phyloP scores from a whole-genome alignment of 2,888 invertebrate species.

The Nasonia oneida region DNA sequence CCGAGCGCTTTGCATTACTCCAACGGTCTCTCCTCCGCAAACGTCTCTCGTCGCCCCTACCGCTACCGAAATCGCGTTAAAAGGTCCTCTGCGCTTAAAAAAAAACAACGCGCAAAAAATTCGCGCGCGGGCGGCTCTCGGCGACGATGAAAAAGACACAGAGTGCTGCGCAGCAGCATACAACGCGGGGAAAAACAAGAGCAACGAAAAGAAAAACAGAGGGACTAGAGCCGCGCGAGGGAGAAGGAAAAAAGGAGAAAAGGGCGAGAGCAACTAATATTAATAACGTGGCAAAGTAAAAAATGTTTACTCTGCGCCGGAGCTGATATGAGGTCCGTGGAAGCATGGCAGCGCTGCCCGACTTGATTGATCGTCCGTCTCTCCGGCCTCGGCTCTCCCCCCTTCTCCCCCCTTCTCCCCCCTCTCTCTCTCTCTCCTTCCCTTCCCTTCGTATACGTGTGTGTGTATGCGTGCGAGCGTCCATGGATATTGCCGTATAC shows the following conservation, averaged over 20 bases:
- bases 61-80: slow-evolving; percentile 33
- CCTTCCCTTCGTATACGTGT: not conserved
- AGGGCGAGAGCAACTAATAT: slow-evolving; percentile 74
- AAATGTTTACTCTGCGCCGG: slow-evolving; percentile 78
- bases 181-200: not conserved
- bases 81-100: not conserved
- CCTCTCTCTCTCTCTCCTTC: not conserved
- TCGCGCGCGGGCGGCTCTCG: not conserved
- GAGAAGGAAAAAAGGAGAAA: slow-evolving; percentile 57
- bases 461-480: slow-evolving; percentile 65
- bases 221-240: slow-evolving; percentile 25
- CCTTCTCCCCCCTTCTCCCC: not conserved
- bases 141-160: not conserved
- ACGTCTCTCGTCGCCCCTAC: not conserved
- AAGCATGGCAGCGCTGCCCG: slow-evolving; percentile 75
- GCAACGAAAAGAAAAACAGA: not conserved
- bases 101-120: slow-evolving; percentile 7
- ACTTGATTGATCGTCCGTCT: slow-evolving; percentile 78
- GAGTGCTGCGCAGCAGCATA: not conserved
- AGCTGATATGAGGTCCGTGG: slow-evolving; percentile 77
- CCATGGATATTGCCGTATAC: slow-evolving; percentile 73
- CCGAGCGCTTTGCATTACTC: not conserved
- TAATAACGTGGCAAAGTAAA: slow-evolving; percentile 78
- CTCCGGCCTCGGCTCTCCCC: slow-evolving; percentile 43
- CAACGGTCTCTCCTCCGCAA: not conserved